These are phyloP conservation scores for Eristalinus sepulchralis DNA, from an alignment of 2,888 invertebrate species.

Conservation along the genomic window DNA sequence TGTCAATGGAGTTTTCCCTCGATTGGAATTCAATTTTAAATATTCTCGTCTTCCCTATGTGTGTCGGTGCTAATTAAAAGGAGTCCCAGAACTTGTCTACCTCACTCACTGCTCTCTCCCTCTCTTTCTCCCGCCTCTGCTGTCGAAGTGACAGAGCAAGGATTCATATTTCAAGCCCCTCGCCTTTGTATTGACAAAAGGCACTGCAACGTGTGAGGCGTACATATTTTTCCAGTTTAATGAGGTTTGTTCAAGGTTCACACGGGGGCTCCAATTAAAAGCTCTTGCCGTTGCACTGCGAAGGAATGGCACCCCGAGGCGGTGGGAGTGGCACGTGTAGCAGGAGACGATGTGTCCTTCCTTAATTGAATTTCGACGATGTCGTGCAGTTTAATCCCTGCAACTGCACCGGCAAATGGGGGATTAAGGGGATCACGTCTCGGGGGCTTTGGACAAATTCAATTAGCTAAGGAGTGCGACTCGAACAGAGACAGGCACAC, in stretches of 20 bases:
- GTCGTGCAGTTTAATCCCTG: constrained; percentile 40
- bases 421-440: not conserved
- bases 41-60: not conserved
- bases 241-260: constrained; percentile 61
- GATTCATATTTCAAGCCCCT: not conserved
- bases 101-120: not conserved
- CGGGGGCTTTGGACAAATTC: not conserved
- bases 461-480: not conserved
- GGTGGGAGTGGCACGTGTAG: constrained; percentile 23
- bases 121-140: not conserved
- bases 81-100: not conserved
- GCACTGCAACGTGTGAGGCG: constrained; percentile 1
- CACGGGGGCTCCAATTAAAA: constrained; percentile 54
- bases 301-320: not conserved
- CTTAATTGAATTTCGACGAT: constrained; percentile 62
- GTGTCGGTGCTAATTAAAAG: constrained; percentile 23
- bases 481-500: not conserved
- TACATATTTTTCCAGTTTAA: constrained; percentile 52
- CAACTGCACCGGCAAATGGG: not conserved
- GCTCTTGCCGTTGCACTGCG: not conserved
- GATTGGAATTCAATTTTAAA: constrained; percentile 12
- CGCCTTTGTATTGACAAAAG: constrained; percentile 9
- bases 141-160: not conserved
- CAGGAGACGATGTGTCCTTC: not conserved
- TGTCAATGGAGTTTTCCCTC: not conserved